A percentile compares a stretch with the other conserved stretches of the same genome.
phyloP scores from a whole-genome alignment of 2,888 invertebrate species.

The Acleris holmiana region DNA sequence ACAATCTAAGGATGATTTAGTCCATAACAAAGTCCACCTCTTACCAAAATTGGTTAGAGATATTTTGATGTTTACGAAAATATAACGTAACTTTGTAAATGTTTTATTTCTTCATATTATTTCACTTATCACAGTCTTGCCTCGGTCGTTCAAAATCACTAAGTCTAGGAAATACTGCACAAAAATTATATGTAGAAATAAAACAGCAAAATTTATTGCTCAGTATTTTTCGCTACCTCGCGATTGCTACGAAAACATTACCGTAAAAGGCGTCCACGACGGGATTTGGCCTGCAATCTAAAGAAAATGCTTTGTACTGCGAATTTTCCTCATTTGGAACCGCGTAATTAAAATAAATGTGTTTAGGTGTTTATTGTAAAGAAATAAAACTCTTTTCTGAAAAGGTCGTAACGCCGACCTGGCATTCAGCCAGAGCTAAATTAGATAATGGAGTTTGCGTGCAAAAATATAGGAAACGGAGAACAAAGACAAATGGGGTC shows the following conservation, averaged over 20 bases:
- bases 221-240: neutral
- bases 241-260: slow-evolving; percentile 17
- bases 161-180: neutral
- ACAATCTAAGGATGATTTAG: no score
- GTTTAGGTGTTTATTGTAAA: slow-evolving; percentile 74
- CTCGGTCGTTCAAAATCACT: neutral
- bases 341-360: slow-evolving; percentile 73
- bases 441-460: slow-evolving; percentile 85
- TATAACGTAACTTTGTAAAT: no score
- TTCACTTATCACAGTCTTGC: no score
- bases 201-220: slow-evolving; percentile 3
- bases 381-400: slow-evolving; percentile 74
- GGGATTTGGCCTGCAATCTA: slow-evolving; percentile 16
- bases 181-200: slow-evolving; percentile 4
- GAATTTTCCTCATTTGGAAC: slow-evolving; percentile 36
- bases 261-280: slow-evolving; percentile 9
- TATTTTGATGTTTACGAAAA: no score
- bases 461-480: slow-evolving; percentile 84
- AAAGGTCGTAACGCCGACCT: slow-evolving; percentile 78
- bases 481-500: slow-evolving; percentile 84
- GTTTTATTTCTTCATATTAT: no score
- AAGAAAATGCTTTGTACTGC: slow-evolving; percentile 25
- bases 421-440: slow-evolving; percentile 84
- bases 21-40: no score
- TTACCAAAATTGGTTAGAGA: no score